Evolutionary conservation across 2,797 vertebrate genomes (phyloP), one percentile per base, ranked within the genome.

Genomic region (Enoplosus armatus): DNA sequence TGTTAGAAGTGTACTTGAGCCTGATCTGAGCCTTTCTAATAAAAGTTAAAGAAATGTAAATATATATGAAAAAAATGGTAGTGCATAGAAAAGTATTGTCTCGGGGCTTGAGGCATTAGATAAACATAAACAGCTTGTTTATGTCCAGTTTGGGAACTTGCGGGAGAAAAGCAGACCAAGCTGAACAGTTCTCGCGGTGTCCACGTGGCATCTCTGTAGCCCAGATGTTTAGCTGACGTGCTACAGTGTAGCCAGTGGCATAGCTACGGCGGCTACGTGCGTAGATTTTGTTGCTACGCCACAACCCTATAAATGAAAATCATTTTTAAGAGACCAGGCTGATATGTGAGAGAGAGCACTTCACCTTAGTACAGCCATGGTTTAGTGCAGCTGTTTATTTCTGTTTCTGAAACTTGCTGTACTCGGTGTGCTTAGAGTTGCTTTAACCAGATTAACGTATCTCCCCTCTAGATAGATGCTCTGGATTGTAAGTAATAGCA

Each of bases 31-130:
- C n/a, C n/a, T n/a, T n/a, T n/a, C n/a, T n/a, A n/a, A n/a, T n/a
- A n/a, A 22, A 27, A 15, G 22, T 15, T 27, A 60, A 1, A 37
- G 65, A 12, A n/a, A 60, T 33, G 26, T 20, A 58, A n/a, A n/a
- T 50, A 47, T 33, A 33, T 31, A 59, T 48, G 35, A 56, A 68
- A 56, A 75, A 69, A 60, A 47, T 26, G 12, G 26, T 22, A 54
- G 63, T 31, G 26, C 61, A 67, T 43, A 48, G 50, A 60, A 50
- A 77, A 82, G 54, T 24, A 66, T 58, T 68, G 31, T 53, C 72
- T 69, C 43, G 14, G 72, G 80, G 77, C 65, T 67, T 47, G 20
- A 77, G 79, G 79, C 68, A 43, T 58, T 27, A 33, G 26, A 66
- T 55, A 56, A 72, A 64, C 50, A 75, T 74, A n/a, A n/a, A n/a